Evolutionary conservation across 2,888 invertebrate genomes (phyloP), one percentile per base, ranked within the genome.

Genomic region (Heliconius sara): DNA sequence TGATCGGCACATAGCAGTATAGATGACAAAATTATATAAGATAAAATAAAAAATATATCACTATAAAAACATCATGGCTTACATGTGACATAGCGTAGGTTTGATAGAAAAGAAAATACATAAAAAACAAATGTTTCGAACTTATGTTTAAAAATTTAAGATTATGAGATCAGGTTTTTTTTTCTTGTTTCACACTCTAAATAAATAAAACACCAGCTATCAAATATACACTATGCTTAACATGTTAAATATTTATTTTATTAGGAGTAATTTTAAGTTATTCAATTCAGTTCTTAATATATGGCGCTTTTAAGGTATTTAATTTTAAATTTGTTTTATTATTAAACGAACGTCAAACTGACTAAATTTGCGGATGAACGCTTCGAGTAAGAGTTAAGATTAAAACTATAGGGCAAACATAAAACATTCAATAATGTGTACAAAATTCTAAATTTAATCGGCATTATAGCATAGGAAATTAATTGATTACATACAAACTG

Each of bases 1-100:
- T 70, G 70, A 47, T 25, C 16, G 57, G 72, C 72, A 73, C 72
- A 73, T 73, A 60, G 73, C 60, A 60, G 73, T 34, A n/a, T 16
- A 19, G 34, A 22, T 16, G n/a, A 57, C 27, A 34, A 57, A 9
- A 34, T 57, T 27, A 19, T 12, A 22, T 13, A 73, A 27, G 27
- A 30, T 57, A 0, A n/a, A 71, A 39, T 10, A 39, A n/a, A 39
- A 68, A 43, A 25, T 43, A 68, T 27, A 43, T 39, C 12, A n/a
- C n/a, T 68, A 13, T 25, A 22, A 43, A 68, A 68, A 68, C 22
- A 43, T 43, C n/a, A 39, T 68, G 10, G 12, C 43, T 12, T 67
- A 30, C 13, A 25, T 63, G 25, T 63, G 2, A 25, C 63, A 63
- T 25, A 63, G 12, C 13, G 25, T 63, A 25, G 13, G 63, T 65